Conservation (phyloP, 2,113 vertebrate genomes). For the Neodon shergylaensis region DNA sequence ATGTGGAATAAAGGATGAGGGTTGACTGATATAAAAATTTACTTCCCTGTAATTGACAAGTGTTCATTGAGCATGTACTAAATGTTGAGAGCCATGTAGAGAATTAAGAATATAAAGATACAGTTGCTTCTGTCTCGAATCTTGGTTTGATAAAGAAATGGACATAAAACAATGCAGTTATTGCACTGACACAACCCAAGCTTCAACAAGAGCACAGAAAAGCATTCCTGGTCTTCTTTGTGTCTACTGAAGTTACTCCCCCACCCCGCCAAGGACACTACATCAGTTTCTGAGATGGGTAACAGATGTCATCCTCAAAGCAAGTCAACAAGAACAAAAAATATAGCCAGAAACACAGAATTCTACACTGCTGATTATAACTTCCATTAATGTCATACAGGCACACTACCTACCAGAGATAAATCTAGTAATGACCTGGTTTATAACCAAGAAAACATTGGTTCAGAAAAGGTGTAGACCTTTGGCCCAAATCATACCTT, state of each 20-base stretch:
- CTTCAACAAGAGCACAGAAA: neutral
- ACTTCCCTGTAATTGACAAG: neutral
- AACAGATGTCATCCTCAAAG: neutral
- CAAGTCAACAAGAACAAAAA: neutral
- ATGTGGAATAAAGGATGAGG: neutral
- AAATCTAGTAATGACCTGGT: neutral
- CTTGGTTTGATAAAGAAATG: constrained; percentile 28
- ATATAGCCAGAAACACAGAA: neutral
- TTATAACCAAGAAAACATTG: neutral
- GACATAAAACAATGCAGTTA: neutral
- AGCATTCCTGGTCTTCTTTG: neutral
- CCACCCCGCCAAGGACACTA: neutral
- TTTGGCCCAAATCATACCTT: neutral
- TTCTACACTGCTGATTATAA: neutral
- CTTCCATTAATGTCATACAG: neutral
- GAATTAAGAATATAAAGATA: neutral
- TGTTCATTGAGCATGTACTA: neutral
- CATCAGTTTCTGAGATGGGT: neutral
- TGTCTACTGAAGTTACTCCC: neutral
- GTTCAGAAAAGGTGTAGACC: neutral
- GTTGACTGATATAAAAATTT: neutral
- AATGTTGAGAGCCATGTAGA: neutral
- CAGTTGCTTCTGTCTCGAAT: neutral
- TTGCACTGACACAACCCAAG: neutral
- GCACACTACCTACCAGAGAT: neutral